Evolutionary conservation across 2,888 invertebrate genomes (phyloP).

Genomic region (Allophyes oxyacanthae): DNA sequence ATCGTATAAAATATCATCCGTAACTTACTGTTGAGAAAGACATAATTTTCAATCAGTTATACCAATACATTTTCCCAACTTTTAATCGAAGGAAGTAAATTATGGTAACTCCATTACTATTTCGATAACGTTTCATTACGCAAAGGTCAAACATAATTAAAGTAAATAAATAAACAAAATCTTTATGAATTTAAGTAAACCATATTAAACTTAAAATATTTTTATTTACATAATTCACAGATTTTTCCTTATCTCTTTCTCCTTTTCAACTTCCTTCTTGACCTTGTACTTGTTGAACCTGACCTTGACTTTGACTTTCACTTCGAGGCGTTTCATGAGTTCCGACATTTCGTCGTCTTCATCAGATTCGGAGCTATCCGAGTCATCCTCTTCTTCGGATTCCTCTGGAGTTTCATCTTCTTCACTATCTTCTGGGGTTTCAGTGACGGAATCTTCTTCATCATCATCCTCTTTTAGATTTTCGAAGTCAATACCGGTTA

Average conservation of each 20-base stretch:
- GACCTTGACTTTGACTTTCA: slow-evolving; percentile 81
- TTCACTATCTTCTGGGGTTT: slow-evolving; percentile 24
- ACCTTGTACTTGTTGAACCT: slow-evolving; percentile 72
- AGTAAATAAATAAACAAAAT: slow-evolving; percentile 20
- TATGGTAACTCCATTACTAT: slow-evolving; percentile 16
- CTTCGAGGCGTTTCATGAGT: slow-evolving; percentile 76
- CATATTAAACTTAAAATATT: not conserved
- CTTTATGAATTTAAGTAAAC: too few species aligned
- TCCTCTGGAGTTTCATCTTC: slow-evolving; percentile 24
- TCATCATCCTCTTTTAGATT: slow-evolving; percentile 67
- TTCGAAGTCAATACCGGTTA: slow-evolving; percentile 79
- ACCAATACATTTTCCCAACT: too few species aligned
- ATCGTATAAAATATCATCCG: too few species aligned
- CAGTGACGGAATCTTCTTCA: slow-evolving; percentile 8
- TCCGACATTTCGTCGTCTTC: slow-evolving; percentile 72
- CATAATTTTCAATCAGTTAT: too few species aligned
- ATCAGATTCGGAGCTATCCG: slow-evolving; percentile 54
- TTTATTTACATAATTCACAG: slow-evolving; percentile 12
- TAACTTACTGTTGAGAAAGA: too few species aligned
- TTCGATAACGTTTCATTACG: slow-evolving; percentile 8
- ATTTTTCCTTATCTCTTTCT: slow-evolving; percentile 36
- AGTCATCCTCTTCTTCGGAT: slow-evolving; percentile 55
- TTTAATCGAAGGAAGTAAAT: not conserved
- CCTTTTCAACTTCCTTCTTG: slow-evolving; percentile 57
- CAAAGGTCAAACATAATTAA: slow-evolving; percentile 8